These are phyloP conservation scores for Lochmaea capreae DNA, from an alignment of 2,888 invertebrate species.

Conservation along the genomic window DNA sequence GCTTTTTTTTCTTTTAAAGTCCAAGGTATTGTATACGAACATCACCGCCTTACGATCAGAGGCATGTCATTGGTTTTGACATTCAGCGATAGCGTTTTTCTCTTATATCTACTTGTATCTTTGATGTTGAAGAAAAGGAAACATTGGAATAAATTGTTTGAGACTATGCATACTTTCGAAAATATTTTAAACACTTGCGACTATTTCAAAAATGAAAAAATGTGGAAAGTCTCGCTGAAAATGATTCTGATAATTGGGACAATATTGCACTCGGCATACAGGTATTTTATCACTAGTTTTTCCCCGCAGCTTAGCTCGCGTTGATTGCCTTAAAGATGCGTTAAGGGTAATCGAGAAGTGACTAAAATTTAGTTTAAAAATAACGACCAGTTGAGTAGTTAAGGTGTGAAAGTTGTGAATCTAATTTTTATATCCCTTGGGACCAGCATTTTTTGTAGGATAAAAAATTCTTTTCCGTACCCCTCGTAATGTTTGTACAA, in stretches of 20 bases:
- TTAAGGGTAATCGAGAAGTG: too few species aligned
- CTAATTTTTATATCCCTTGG: too few species aligned
- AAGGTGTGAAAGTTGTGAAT: too few species aligned
- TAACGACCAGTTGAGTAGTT: too few species aligned
- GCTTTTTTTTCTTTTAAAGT: neutral
- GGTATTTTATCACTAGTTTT: neutral
- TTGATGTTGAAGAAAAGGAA: slow-evolving; percentile 4
- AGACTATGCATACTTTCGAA: slow-evolving; percentile 11
- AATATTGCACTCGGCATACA: neutral
- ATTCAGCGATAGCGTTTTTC: neutral
- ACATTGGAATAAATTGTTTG: slow-evolving; percentile 10
- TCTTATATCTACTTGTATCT: neutral
- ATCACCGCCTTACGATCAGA: neutral
- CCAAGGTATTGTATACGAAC: neutral
- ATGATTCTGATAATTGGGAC: neutral
- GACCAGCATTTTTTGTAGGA: too few species aligned
- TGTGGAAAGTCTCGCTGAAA: neutral
- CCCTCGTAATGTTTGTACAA: too few species aligned
- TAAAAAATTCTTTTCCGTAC: too few species aligned
- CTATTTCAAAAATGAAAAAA: neutral
- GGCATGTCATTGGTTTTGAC: slow-evolving; percentile 2
- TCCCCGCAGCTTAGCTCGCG: too few species aligned
- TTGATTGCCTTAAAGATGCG: too few species aligned
- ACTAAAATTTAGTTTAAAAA: too few species aligned
- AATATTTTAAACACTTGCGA: slow-evolving; percentile 10